Conservation (phyloP, 2,113 vertebrate species). For the Mixornis gularis region DNA sequence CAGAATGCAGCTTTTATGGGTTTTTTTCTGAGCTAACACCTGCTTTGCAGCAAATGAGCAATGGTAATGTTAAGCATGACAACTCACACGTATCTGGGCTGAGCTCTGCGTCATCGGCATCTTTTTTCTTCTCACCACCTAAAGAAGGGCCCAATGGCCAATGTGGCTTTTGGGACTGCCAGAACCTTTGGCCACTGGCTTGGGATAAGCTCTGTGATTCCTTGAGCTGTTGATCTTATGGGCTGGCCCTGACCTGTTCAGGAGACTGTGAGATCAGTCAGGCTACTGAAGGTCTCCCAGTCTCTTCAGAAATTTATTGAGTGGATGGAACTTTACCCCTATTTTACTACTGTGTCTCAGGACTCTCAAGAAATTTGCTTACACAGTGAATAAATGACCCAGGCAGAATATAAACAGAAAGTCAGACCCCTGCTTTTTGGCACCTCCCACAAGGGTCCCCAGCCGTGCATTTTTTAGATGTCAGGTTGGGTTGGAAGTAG, state of each 20-base stretch:
- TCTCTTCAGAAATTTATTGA: not conserved
- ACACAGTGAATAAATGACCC: not conserved
- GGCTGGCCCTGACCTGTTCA: not conserved
- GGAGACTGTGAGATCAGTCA: not conserved
- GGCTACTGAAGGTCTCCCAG: not conserved
- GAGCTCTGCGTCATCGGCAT: not conserved
- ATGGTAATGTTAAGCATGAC: not conserved
- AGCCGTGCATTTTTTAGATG: accelerated
- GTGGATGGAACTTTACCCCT: not conserved
- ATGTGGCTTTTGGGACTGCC: not conserved
- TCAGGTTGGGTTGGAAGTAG: not conserved
- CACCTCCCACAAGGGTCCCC: not conserved
- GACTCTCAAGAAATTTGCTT: not conserved
- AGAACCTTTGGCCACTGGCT: not conserved
- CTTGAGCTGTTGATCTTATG: not conserved
- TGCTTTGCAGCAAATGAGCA: conserved; percentile 57
- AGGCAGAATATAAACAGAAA: not conserved
- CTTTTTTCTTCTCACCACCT: not conserved
- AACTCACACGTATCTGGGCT: not conserved
- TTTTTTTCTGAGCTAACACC: conserved; percentile 49
- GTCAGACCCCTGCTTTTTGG: not conserved
- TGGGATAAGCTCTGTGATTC: not conserved
- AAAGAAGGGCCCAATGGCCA: not conserved
- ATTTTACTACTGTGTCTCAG: not conserved
- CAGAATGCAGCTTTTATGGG: conserved; percentile 28